These are phyloP conservation scores for Cyprinus carpio DNA, from an alignment of 2,113 vertebrate species.

Conservation along the genomic window DNA sequence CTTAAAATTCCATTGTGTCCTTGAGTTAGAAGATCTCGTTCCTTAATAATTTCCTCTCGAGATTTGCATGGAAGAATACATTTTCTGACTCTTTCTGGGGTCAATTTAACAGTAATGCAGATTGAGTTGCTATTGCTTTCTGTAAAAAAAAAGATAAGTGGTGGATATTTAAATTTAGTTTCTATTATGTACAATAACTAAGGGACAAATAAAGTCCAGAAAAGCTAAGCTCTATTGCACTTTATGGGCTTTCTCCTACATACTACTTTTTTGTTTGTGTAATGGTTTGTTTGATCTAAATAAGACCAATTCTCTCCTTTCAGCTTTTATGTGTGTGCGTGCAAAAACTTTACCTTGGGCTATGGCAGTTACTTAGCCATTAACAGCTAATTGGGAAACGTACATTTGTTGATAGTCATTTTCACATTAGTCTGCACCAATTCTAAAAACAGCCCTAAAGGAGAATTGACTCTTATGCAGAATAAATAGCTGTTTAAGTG, in stretches of 20 bases:
- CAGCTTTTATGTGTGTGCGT: background rate
- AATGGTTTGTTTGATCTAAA: slow-evolving; percentile 14
- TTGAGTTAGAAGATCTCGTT: background rate
- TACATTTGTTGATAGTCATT: slow-evolving; percentile 2
- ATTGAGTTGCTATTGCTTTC: background rate
- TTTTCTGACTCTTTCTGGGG: background rate
- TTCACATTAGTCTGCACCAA: slow-evolving; percentile 21
- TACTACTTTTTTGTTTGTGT: background rate
- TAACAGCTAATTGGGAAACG: background rate
- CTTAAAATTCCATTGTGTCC: background rate
- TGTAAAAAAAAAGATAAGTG: slow-evolving; percentile 3
- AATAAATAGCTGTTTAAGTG: background rate
- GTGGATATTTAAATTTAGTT: background rate
- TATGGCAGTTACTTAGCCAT: background rate
- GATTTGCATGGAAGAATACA: background rate
- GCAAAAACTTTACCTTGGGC: background rate
- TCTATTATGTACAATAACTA: background rate
- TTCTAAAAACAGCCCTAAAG: slow-evolving; percentile 29
- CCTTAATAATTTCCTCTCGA: background rate
- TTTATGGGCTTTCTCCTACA: slow-evolving; percentile 1
- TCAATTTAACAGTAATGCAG: background rate
- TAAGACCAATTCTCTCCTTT: slow-evolving; percentile 26
- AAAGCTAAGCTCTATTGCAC: background rate
- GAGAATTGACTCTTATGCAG: background rate
- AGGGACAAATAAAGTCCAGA: background rate